Percentiles rank a stretch among this genome's conserved stretches.
phyloP scores from a whole-genome alignment of 1,140 invertebrate species.

The Littorina saxatilis region DNA sequence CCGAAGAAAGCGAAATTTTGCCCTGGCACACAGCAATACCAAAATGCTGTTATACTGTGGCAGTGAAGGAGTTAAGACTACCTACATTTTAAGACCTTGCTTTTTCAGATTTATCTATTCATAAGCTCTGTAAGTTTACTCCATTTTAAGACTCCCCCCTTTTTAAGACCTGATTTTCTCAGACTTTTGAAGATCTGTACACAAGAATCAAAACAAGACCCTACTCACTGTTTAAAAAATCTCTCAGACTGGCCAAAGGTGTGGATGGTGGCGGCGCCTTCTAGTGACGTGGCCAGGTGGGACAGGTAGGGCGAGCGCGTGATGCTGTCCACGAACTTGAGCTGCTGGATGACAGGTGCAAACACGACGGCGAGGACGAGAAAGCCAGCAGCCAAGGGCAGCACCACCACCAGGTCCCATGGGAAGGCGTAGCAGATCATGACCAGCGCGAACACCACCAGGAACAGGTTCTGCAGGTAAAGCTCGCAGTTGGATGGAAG shows the following conservation, averaged over 20 bases:
- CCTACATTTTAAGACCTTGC: too few relatives aligned
- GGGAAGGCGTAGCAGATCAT: constrained; percentile 82
- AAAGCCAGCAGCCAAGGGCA: constrained; percentile 79
- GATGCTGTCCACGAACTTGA: constrained; percentile 81
- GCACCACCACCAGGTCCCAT: constrained; percentile 79
- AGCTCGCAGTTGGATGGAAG: constrained; percentile 77
- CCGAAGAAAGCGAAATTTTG: too few relatives aligned
- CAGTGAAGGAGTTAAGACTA: too few relatives aligned
- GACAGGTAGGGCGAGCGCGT: constrained; percentile 82
- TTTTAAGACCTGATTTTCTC: too few relatives aligned
- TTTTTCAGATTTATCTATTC: too few relatives aligned
- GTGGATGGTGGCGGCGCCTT: constrained; percentile 82
- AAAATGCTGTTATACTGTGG: too few relatives aligned
- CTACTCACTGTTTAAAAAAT: constrained; percentile 50
- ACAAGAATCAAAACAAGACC: neutral
- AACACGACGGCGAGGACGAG: constrained; percentile 78
- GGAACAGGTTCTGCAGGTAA: constrained; percentile 80
- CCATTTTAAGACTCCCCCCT: too few relatives aligned
- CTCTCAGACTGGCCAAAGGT: constrained; percentile 75
- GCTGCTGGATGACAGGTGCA: constrained; percentile 78
- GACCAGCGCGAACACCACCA: constrained; percentile 74
- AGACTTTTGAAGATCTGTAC: too few relatives aligned
- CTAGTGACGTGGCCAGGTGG: constrained; percentile 81
- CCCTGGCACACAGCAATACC: too few relatives aligned
- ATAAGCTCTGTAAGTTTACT: too few relatives aligned